A percentile compares a stretch with the other conserved stretches of the same genome.
Conservation (phyloP, 2,888 invertebrate species). For the Conomelus anceps region DNA sequence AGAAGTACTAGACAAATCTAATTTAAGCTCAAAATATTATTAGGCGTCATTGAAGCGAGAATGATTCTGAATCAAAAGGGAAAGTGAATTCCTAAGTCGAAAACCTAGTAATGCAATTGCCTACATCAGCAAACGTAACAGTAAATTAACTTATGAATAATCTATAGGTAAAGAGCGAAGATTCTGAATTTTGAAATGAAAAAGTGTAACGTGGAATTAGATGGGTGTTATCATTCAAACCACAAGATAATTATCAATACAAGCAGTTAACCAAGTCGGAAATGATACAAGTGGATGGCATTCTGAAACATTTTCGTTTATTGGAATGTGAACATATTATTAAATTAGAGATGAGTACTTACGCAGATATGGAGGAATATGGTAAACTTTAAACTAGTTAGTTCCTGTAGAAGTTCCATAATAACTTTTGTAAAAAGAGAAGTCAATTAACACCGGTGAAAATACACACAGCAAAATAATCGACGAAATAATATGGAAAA, state of each 20-base stretch:
- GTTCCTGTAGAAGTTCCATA: conserved; percentile 21
- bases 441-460: not conserved
- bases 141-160: too few species aligned
- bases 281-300: not conserved
- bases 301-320: not conserved
- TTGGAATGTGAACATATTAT: not conserved
- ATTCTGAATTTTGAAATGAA: too few species aligned
- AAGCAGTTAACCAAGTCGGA: not conserved
- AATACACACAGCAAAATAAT: not conserved
- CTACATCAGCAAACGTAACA: not conserved
- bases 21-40: not conserved
- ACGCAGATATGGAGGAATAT: conserved; percentile 33
- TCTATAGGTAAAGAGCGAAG: too few species aligned
- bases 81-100: not conserved
- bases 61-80: not conserved
- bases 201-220: too few species aligned
- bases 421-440: not conserved
- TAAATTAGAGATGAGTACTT: conserved; percentile 27
- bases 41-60: not conserved
- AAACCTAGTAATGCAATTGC: not conserved
- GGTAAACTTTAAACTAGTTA: conserved; percentile 29
- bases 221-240: too few species aligned
- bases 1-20: not conserved
- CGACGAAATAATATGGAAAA: not conserved
- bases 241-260: not conserved